Conservation (phyloP, 2,797 vertebrate genomes). For the Schizopygopsis malacanthus region DNA sequence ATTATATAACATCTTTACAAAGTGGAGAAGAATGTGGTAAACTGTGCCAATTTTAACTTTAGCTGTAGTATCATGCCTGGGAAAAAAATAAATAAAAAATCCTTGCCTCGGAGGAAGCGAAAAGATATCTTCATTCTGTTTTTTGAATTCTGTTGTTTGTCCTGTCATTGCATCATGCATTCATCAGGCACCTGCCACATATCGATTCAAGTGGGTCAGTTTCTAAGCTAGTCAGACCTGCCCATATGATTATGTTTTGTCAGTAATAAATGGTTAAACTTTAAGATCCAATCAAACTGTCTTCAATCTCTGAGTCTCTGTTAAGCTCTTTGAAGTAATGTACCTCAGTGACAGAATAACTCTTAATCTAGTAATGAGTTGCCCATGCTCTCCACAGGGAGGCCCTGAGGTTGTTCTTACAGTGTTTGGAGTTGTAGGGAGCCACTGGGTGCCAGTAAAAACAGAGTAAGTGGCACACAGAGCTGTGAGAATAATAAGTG, state of each 20-base stretch:
- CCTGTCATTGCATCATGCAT: constrained; percentile 11
- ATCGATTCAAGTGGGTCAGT: background rate
- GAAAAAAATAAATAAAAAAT: background rate
- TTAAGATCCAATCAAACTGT: constrained; percentile 2
- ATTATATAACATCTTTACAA: background rate
- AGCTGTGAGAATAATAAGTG: constrained; percentile 24
- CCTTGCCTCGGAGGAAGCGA: background rate
- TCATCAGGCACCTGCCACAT: background rate
- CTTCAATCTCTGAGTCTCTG: background rate
- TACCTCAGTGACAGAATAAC: constrained; percentile 11
- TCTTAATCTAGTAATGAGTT: constrained; percentile 22
- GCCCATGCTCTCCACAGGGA: background rate
- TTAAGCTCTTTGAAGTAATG: constrained; percentile 7
- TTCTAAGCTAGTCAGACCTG: background rate
- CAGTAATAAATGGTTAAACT: background rate
- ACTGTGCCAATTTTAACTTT: background rate
- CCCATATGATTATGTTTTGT: background rate
- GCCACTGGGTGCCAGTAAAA: constrained; percentile 29
- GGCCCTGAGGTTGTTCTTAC: background rate
- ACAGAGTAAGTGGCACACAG: constrained; percentile 23
- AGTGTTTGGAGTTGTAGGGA: constrained; percentile 1
- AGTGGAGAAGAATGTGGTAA: background rate
- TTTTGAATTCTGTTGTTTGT: background rate
- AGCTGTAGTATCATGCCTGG: background rate
- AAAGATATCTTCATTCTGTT: background rate